Percentiles rank a stretch among this genome's conserved stretches.
These are phyloP conservation scores for Xestia xanthographa DNA, from an alignment of 2,888 invertebrate species.

Conservation along the genomic window DNA sequence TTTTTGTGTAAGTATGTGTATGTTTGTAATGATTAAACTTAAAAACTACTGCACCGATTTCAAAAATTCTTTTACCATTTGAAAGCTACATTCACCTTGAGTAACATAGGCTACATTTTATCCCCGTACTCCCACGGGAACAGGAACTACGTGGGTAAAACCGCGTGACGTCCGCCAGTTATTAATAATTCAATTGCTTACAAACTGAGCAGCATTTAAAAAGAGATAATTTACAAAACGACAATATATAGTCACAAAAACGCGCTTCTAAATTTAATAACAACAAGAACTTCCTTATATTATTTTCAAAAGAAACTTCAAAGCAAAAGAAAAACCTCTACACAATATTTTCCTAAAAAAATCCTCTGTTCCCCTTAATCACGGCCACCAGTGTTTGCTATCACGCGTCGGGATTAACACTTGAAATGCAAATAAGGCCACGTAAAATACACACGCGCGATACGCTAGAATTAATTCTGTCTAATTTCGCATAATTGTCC, in stretches of 20 bases:
- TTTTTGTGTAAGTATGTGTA: too few relatives aligned
- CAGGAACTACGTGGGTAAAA: too few relatives aligned
- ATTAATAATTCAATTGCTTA: too few relatives aligned
- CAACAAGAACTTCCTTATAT: not conserved
- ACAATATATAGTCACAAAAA: not conserved
- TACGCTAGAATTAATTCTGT: constrained; percentile 68
- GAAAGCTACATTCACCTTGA: too few relatives aligned
- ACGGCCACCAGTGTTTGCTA: constrained; percentile 62
- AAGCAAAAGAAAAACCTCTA: constrained; percentile 28
- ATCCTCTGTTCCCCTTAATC: constrained; percentile 48
- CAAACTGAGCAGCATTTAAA: not conserved
- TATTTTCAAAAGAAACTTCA: not conserved
- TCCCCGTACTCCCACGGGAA: too few relatives aligned
- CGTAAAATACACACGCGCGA: constrained; percentile 65
- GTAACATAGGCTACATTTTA: too few relatives aligned
- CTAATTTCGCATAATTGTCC: constrained; percentile 71
- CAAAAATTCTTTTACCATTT: too few relatives aligned
- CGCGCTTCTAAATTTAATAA: not conserved
- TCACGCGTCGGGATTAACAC: constrained; percentile 67
- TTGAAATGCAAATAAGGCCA: constrained; percentile 72
- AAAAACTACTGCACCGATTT: too few relatives aligned
- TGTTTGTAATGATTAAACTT: too few relatives aligned
- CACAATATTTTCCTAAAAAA: constrained; percentile 19
- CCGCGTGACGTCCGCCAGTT: too few relatives aligned
- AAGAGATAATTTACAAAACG: not conserved